Percentiles rank a stretch among this genome's conserved stretches.
Evolutionary conservation across 2,797 vertebrate genomes (phyloP).

Genomic region (Aphelocoma californica): DNA sequence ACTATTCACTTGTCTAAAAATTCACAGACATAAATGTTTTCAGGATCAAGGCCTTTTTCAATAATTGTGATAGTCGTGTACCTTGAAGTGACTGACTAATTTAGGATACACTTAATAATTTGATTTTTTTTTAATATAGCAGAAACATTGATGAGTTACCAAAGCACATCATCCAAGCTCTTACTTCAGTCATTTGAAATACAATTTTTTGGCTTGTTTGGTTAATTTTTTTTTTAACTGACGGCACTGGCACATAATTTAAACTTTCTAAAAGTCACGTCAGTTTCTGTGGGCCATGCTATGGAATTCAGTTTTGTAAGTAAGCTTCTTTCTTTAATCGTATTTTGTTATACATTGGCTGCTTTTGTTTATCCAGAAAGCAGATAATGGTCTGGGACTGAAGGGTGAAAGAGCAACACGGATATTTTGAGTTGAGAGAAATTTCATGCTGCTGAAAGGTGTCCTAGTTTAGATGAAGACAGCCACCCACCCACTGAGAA

Average conservation of each 20-base stretch:
- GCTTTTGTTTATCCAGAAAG: background rate
- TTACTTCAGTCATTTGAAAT: background rate
- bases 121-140: background rate
- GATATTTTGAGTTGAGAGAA: background rate
- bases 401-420: background rate
- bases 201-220: background rate
- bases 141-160: constrained; percentile 26
- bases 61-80: constrained; percentile 42
- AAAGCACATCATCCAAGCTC: background rate
- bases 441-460: background rate
- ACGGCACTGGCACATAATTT: background rate
- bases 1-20: constrained; percentile 64
- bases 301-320: background rate
- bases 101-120: constrained; percentile 58
- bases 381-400: background rate
- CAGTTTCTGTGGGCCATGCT: background rate
- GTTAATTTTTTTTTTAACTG: background rate
- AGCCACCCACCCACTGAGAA: background rate
- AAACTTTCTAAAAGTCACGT: background rate
- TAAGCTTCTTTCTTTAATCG: background rate
- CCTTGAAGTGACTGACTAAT: constrained; percentile 62
- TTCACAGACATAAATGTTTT: constrained; percentile 64
- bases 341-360: background rate
- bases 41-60: constrained; percentile 66
- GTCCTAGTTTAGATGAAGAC: background rate